Conservation (phyloP, 2,888 invertebrate genomes). For the Hyppa rectilinea region DNA sequence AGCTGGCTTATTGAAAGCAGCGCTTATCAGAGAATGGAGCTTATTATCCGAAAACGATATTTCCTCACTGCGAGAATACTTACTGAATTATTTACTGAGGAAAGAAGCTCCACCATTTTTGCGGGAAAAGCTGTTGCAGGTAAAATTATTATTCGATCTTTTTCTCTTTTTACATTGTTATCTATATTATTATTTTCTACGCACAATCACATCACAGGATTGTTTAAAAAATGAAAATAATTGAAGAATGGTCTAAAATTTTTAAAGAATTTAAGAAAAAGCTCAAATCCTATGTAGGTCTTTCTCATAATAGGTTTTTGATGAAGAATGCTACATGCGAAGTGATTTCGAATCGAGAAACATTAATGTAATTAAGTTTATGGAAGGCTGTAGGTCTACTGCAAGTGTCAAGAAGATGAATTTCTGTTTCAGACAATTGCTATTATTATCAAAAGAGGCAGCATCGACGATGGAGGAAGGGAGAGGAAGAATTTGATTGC, state of each 20-base stretch:
- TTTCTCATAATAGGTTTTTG: no score
- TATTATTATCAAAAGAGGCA: constrained; percentile 96
- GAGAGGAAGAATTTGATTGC: constrained; percentile 92
- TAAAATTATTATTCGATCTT: constrained; percentile 69
- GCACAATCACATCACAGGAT: background rate
- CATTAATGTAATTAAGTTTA: no score
- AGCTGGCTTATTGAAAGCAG: constrained; percentile 95
- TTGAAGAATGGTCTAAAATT: no score
- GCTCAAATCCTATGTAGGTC: no score
- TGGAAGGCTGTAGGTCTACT: no score
- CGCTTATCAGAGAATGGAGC: constrained; percentile 96
- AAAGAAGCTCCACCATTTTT: constrained; percentile 94
- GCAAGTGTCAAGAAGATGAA: background rate
- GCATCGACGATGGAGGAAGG: constrained; percentile 93
- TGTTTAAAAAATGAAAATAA: background rate
- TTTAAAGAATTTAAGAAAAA: no score
- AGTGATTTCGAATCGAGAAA: background rate
- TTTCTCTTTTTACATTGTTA: background rate
- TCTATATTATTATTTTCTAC: background rate
- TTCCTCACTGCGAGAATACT: constrained; percentile 93
- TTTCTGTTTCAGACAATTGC: constrained; percentile 92
- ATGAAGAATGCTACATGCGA: background rate
- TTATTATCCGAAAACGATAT: constrained; percentile 93
- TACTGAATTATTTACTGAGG: constrained; percentile 94
- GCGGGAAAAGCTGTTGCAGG: constrained; percentile 93